Evolutionary conservation across 2,888 invertebrate genomes (phyloP).

Genomic region (Girardia tigrina): DNA sequence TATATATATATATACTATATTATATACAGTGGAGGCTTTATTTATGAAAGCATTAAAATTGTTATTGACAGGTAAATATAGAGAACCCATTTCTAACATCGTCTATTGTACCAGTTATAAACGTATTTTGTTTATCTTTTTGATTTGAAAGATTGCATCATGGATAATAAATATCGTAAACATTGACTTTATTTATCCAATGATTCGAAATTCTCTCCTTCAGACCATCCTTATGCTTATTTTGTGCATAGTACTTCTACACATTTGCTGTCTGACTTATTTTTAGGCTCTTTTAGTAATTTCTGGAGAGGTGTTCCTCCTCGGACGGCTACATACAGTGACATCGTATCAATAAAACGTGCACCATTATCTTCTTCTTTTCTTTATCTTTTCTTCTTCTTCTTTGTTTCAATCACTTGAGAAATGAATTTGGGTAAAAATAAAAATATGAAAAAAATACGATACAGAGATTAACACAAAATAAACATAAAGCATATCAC

Average conservation of each 20-base stretch:
- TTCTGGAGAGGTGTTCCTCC: conserved; percentile 80
- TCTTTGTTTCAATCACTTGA: too few species aligned
- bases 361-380: conserved; percentile 56
- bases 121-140: conserved; percentile 68
- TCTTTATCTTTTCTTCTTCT: too few species aligned
- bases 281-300: conserved; percentile 25
- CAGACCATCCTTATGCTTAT: too few species aligned
- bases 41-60: conserved; percentile 76
- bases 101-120: conserved; percentile 66
- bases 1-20: too few species aligned
- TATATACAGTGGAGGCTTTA: conserved; percentile 66
- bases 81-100: conserved; percentile 67
- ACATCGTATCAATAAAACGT: conserved; percentile 91
- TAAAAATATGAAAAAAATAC: too few species aligned
- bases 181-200: conserved; percentile 71
- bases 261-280: conserved; percentile 50
- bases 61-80: conserved; percentile 76
- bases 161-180: conserved; percentile 74
- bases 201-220: too few species aligned
- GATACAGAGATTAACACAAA: too few species aligned
- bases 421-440: too few species aligned
- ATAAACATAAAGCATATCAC: too few species aligned
- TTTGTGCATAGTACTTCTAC: too few species aligned
- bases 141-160: conserved; percentile 60
- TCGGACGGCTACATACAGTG: conserved; percentile 78